Evolutionary conservation across 2,888 invertebrate species (phyloP), one percentile per base, ranked within the genome.

Genomic region (Blastobasis lacticolella): DNA sequence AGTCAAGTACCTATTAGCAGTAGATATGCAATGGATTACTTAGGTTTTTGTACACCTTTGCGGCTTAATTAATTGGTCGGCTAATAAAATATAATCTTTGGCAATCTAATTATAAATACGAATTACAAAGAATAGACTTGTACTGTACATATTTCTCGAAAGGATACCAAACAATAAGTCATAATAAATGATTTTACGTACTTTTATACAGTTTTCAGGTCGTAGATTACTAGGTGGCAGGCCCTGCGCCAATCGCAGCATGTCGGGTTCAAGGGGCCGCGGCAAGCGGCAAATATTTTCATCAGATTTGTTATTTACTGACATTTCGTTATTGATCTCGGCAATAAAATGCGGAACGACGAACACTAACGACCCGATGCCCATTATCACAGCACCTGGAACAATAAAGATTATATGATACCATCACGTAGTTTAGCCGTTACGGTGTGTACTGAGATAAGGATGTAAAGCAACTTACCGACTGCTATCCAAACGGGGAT

Each of bases 401-500:
- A 78, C 56, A 65, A 57, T 49, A 60, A 53, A 43, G 48, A 51
- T 37, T 40, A 9, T 46, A 10, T 46, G 7, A 42, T 38, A 10
- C 43, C 40, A 46, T 23, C 23, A 23, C 23, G 23, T 23, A 23
- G 23, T 23, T 23, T 23, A 23, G 23, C 23, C 23, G 23, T 23
- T 23, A 23, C 23, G 23, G 23, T 23, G 23, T 23, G 23, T 49
- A 42, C n/a, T 5, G 41, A 41, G 48, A 54, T 51, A 51, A 49
- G 48, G 49, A 6, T 9, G 9, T 9, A 42, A 10, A 5, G 45
- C 49, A 59, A 62, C 90, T 89, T 81, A 92, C 96, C 97, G 58
- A 95, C 94, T 59, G 96, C 97, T 70, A 98, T 97, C 97, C 97
- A 97, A 43, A 95, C 94, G 50, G 97, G 97, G 76, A 97, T 97